Evolutionary conservation across 1,140 invertebrate species (phyloP).

Genomic region (Apis laboriosa): DNA sequence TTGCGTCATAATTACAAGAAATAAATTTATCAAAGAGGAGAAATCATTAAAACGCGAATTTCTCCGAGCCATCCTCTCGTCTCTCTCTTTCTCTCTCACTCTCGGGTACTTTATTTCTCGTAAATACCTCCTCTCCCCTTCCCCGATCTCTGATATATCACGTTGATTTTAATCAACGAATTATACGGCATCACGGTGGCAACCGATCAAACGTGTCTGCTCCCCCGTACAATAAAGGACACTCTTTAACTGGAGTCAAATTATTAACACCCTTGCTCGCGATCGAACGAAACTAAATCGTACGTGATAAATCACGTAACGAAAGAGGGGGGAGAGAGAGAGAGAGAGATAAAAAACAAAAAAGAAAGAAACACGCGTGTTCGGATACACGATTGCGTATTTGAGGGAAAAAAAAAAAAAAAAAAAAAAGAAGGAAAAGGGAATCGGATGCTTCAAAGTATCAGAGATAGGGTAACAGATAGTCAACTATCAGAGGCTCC

Average conservation of each 20-base stretch:
- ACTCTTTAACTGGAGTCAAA: constrained; percentile 21
- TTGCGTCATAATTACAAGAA: constrained; percentile 18
- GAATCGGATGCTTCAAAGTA: constrained; percentile 41
- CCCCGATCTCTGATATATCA: constrained; percentile 18
- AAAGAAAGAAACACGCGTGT: not conserved
- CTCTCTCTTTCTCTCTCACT: not conserved
- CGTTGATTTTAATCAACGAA: constrained; percentile 43
- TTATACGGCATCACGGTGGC: not conserved
- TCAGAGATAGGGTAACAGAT: constrained; percentile 35
- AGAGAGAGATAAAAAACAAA: not conserved
- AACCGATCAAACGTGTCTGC: constrained; percentile 46
- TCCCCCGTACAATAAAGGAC: not conserved
- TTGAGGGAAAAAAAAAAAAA: not conserved
- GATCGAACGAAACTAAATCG: constrained; percentile 46
- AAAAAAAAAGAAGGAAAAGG: not conserved
- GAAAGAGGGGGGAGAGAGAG: not conserved
- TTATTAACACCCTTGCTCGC: constrained; percentile 45
- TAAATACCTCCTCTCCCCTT: constrained; percentile 37
- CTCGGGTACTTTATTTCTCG: constrained; percentile 19
- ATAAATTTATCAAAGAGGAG: constrained; percentile 30
- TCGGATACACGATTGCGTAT: not conserved
- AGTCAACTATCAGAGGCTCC: constrained; percentile 27
- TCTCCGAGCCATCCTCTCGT: not conserved
- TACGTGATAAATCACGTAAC: constrained; percentile 3
- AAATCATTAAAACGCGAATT: constrained; percentile 32